A percentile compares a stretch with the other conserved stretches of the same genome.
phyloP scores from a whole-genome alignment of 2,113 vertebrate species.

The Lasiurus borealis region DNA sequence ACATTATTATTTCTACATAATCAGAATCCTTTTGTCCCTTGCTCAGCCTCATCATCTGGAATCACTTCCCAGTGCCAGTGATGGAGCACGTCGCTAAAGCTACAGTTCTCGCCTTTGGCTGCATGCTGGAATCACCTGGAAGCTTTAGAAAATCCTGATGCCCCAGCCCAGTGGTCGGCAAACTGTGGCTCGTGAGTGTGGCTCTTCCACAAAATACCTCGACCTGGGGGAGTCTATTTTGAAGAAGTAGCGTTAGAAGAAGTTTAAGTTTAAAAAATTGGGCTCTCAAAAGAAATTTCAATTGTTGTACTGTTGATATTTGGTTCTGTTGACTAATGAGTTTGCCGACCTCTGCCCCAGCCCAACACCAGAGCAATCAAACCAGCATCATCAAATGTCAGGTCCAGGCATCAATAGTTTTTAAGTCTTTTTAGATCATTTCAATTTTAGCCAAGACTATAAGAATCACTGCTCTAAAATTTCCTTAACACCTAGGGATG shows the following conservation, averaged over 20 bases:
- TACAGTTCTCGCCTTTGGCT: not conserved
- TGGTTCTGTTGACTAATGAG: too few relatives aligned
- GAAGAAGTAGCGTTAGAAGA: too few relatives aligned
- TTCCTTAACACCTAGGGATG: not conserved
- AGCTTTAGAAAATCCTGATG: not conserved
- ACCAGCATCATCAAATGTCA: not conserved
- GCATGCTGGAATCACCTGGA: not conserved
- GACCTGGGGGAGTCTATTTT: too few relatives aligned
- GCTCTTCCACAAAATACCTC: too few relatives aligned
- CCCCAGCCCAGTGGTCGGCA: not conserved
- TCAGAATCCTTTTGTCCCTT: not conserved
- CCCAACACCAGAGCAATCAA: not conserved
- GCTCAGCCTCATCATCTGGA: not conserved
- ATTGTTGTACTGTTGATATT: too few relatives aligned
- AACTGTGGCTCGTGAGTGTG: too few relatives aligned
- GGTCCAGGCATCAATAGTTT: not conserved
- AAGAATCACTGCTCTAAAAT: not conserved
- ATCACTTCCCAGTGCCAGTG: not conserved
- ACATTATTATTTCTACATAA: not conserved
- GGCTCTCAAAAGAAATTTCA: too few relatives aligned
- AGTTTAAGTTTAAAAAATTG: too few relatives aligned
- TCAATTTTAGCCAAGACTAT: not conserved
- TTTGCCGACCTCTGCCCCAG: not conserved
- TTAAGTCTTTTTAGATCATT: not conserved
- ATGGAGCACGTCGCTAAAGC: not conserved